These are phyloP conservation scores for Conchocele bisecta DNA, from an alignment of 2,888 invertebrate genomes.

Conservation along the genomic window DNA sequence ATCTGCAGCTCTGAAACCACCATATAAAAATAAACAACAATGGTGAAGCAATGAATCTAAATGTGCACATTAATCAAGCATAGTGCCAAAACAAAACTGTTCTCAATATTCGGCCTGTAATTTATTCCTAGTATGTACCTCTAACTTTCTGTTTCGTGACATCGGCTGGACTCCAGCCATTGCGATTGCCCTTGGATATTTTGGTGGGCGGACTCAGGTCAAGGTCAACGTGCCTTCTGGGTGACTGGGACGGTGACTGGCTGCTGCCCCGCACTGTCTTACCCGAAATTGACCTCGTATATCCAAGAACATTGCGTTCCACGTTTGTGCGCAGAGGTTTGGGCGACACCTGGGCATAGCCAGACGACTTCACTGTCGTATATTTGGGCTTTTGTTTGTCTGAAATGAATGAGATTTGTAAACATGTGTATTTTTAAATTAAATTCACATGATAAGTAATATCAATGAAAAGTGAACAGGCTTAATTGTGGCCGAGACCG, in stretches of 20 bases:
- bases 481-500: no score
- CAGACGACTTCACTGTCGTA: constrained; percentile 72
- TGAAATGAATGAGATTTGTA: no score
- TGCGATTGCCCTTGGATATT: constrained; percentile 26
- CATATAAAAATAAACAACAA: no score
- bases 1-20: no score
- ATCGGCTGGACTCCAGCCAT: constrained; percentile 66
- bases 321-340: constrained; percentile 46
- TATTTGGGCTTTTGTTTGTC: constrained; percentile 67
- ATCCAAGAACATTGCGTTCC: constrained; percentile 40
- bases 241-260: constrained; percentile 27
- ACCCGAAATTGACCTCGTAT: constrained; percentile 13
- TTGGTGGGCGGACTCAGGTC: constrained; percentile 15
- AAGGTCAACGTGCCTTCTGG: constrained; percentile 20
- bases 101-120: no score
- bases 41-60: no score
- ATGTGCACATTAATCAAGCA: no score
- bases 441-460: no score
- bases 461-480: no score
- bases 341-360: constrained; percentile 67
- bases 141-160: constrained; percentile 64
- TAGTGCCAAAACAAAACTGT: background rate
- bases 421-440: no score
- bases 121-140: constrained; percentile 20
- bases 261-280: constrained; percentile 3